These are phyloP conservation scores for Neodiprion fabricii DNA, from an alignment of 1,140 invertebrate species.

Conservation along the genomic window DNA sequence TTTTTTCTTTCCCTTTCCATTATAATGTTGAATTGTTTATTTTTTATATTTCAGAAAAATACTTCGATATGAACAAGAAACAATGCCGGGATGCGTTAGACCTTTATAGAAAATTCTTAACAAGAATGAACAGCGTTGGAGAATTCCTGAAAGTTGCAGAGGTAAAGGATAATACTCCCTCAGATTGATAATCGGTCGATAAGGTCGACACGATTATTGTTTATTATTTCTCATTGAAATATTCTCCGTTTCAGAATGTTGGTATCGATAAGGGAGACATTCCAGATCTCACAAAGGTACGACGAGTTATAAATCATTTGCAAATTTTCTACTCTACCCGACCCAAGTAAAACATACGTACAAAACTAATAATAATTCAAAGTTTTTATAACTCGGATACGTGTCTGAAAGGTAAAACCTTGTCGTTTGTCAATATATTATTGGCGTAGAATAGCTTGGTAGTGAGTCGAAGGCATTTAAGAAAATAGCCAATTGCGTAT, in stretches of 20 bases:
- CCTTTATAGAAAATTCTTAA: slow-evolving; percentile 98
- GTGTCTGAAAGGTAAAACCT: not conserved
- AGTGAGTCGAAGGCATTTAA: not conserved
- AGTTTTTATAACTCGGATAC: not conserved
- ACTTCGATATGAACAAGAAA: slow-evolving; percentile 99
- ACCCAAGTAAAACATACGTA: not conserved
- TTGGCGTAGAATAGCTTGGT: not conserved
- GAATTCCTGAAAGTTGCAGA: slow-evolving; percentile 98
- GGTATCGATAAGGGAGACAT: slow-evolving; percentile 99
- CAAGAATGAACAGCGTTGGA: slow-evolving; percentile 97
- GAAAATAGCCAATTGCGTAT: not conserved
- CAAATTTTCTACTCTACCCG: not conserved
- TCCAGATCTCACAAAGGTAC: slow-evolving; percentile 94
- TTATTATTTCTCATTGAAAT: slow-evolving; percentile 14
- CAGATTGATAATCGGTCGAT: slow-evolving; percentile 18
- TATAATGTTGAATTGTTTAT: not conserved
- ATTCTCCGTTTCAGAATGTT: slow-evolving; percentile 77
- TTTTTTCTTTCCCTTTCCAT: too few relatives aligned
- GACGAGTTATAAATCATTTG: slow-evolving; percentile 16
- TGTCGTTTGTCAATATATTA: not conserved
- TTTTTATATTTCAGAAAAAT: slow-evolving; percentile 78
- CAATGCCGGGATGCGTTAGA: slow-evolving; percentile 97
- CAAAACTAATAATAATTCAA: too few relatives aligned
- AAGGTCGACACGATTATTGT: slow-evolving; percentile 11
- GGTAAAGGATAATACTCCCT: slow-evolving; percentile 58